These are phyloP conservation scores for Helogale parvula DNA, from an alignment of 2,113 vertebrate genomes.

Conservation along the genomic window DNA sequence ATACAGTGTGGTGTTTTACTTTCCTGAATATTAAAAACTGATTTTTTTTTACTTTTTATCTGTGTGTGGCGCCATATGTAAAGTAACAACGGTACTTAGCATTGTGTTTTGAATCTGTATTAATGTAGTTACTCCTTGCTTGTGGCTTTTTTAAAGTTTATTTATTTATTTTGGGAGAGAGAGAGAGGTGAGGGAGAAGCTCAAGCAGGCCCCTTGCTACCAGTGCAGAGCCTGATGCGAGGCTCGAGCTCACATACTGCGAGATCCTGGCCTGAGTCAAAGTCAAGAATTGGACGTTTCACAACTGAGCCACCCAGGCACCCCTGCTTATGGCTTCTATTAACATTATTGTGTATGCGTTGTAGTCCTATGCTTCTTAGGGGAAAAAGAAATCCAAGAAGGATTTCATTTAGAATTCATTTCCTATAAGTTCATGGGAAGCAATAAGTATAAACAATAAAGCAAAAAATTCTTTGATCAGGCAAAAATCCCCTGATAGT, in stretches of 20 bases:
- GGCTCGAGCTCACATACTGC: too few species aligned
- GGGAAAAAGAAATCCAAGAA: neutral
- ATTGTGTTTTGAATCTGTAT: neutral
- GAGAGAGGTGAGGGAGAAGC: too few species aligned
- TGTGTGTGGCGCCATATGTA: neutral
- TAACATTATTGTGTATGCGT: too few species aligned
- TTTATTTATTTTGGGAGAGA: too few species aligned
- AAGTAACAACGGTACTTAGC: neutral
- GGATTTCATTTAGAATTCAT: slow-evolving; percentile 11
- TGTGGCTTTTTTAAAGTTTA: neutral
- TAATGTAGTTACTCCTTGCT: neutral
- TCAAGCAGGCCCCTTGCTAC: too few species aligned
- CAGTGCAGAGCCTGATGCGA: too few species aligned
- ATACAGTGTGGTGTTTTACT: neutral
- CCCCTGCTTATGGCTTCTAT: neutral
- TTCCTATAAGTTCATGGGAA: slow-evolving; percentile 37
- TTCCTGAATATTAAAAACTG: neutral
- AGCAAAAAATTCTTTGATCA: neutral
- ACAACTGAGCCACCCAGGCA: too few species aligned
- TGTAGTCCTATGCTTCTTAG: neutral
- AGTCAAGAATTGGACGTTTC: too few species aligned
- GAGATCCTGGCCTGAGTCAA: too few species aligned
- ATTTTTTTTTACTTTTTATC: neutral
- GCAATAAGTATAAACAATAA: neutral
- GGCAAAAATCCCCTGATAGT: too few species aligned